Evolutionary conservation across 2,888 invertebrate genomes (phyloP).

Genomic region (Aricia artaxerxes): DNA sequence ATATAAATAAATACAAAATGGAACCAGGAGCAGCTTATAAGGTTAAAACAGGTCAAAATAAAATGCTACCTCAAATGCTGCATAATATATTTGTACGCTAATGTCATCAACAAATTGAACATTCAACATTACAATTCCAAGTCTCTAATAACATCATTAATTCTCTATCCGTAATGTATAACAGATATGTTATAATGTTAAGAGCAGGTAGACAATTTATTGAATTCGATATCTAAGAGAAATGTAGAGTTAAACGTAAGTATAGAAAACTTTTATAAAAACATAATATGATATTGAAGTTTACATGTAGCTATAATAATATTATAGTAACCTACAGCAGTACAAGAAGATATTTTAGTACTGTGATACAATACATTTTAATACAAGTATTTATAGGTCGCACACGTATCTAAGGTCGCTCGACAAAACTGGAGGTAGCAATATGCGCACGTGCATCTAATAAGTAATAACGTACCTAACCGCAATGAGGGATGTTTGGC

Average conservation of each 20-base stretch:
- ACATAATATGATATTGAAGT: background rate
- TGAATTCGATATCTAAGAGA: background rate
- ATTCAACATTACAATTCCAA: conserved; percentile 55
- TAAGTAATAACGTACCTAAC: too few species aligned
- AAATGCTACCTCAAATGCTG: conserved; percentile 29
- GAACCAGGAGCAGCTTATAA: background rate
- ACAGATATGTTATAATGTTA: conserved; percentile 38
- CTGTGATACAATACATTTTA: background rate
- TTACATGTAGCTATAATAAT: background rate
- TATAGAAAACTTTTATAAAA: conserved; percentile 5
- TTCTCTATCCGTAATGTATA: background rate
- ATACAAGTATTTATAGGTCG: background rate
- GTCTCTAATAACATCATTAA: conserved; percentile 35
- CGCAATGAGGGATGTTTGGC: too few species aligned
- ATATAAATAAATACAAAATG: background rate
- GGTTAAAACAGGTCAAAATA: background rate
- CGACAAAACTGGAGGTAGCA: background rate
- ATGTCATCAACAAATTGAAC: conserved; percentile 58
- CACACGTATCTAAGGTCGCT: background rate
- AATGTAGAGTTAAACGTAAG: conserved; percentile 1
- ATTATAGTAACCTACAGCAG: background rate
- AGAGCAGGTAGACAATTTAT: background rate
- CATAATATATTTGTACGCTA: conserved; percentile 51
- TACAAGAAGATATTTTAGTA: background rate
- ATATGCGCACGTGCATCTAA: too few species aligned